Percentiles rank a stretch among this genome's conserved stretches.
Evolutionary conservation across 30 jellyfish, hydroid and myxozoan genomes (phyloP).

Genomic region (Pseudorhiza aurosa): DNA sequence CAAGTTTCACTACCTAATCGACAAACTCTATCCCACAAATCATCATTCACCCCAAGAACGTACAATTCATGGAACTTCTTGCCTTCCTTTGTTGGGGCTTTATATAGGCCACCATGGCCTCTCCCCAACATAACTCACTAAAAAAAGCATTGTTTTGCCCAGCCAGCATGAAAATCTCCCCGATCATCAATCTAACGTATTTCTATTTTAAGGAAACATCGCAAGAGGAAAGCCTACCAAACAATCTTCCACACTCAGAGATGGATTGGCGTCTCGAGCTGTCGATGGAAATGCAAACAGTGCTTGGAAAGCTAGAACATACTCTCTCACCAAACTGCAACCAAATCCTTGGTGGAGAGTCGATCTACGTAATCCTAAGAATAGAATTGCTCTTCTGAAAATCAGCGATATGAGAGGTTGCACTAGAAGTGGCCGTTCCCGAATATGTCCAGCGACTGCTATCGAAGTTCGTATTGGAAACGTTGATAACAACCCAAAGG

Average conservation of each 20-base stretch:
- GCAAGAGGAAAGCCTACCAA: constrained; percentile 58
- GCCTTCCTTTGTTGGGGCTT: no score
- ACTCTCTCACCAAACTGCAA: not conserved
- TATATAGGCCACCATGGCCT: no score
- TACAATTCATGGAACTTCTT: no score
- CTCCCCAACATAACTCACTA: no score
- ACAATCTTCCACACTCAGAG: constrained; percentile 23
- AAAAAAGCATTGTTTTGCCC: no score
- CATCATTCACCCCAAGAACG: no score
- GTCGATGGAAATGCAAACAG: constrained; percentile 55
- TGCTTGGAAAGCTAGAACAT: constrained; percentile 16
- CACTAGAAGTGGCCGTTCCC: not conserved
- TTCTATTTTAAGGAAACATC: constrained; percentile 14
- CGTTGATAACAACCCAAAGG: constrained; percentile 30
- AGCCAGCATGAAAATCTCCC: no score
- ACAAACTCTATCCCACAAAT: no score
- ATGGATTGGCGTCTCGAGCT: constrained; percentile 35
- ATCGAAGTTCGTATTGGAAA: constrained; percentile 53
- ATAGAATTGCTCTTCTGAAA: not conserved
- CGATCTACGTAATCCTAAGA: constrained; percentile 22
- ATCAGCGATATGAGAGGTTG: constrained; percentile 11
- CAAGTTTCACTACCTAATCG: no score
- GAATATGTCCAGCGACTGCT: not conserved
- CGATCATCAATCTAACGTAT: no score
- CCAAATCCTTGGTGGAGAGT: constrained; percentile 56